Percentiles rank a stretch among this genome's conserved stretches.
Evolutionary conservation across 2,888 invertebrate genomes (phyloP).

Genomic region (Drosophila stalkeri): DNA sequence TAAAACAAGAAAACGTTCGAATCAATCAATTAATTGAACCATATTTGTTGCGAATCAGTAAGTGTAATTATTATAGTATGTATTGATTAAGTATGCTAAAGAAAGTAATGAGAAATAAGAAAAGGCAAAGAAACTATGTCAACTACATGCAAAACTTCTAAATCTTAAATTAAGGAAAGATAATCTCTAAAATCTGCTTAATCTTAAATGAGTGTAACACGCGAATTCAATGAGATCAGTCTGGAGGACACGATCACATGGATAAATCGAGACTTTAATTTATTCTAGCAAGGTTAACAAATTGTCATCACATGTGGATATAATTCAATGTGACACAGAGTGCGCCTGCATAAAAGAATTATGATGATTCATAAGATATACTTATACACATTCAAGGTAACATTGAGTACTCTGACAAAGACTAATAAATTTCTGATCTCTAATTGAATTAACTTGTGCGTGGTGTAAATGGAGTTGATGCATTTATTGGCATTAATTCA

Average conservation of each 20-base stretch:
- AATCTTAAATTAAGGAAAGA: background rate
- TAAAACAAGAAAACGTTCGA: slow-evolving; percentile 42
- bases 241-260: slow-evolving; percentile 37
- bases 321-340: slow-evolving; percentile 68
- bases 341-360: slow-evolving; percentile 56
- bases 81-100: slow-evolving; percentile 25
- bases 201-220: background rate
- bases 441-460: slow-evolving; percentile 29
- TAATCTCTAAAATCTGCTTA: background rate
- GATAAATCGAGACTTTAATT: slow-evolving; percentile 50
- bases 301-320: slow-evolving; percentile 51
- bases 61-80: slow-evolving; percentile 41
- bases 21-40: slow-evolving; percentile 50
- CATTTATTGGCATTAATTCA: slow-evolving; percentile 22
- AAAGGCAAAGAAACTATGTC: slow-evolving; percentile 28
- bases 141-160: slow-evolving; percentile 59
- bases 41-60: slow-evolving; percentile 56
- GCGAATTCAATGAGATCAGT: slow-evolving; percentile 21
- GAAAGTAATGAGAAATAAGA: slow-evolving; percentile 22
- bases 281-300: slow-evolving; percentile 42
- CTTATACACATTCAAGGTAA: slow-evolving; percentile 21
- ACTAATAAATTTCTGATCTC: background rate
- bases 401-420: slow-evolving; percentile 59
- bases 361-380: slow-evolving; percentile 5
- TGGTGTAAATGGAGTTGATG: slow-evolving; percentile 43